phyloP scores from a whole-genome alignment of 2,113 vertebrate genomes.

The Lota lota region DNA sequence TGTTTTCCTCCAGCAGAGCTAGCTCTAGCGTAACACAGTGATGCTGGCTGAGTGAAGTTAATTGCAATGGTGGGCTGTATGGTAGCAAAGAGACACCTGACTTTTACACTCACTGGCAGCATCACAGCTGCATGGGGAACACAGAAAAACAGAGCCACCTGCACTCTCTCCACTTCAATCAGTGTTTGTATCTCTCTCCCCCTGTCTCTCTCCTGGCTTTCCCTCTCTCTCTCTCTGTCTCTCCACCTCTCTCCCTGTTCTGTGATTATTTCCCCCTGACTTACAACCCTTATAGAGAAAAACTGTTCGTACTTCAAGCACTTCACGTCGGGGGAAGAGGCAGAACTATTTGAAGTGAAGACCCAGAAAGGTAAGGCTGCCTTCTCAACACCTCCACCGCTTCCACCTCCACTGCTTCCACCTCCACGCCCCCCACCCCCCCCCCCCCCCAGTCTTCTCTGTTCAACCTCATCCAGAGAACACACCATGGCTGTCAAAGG shows the following conservation, averaged over 20 bases:
- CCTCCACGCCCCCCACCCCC: too few relatives aligned
- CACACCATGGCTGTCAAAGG: too few relatives aligned
- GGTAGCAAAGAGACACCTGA: not conserved
- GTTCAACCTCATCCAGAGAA: too few relatives aligned
- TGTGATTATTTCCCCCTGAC: not conserved
- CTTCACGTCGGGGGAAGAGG: constrained; percentile 90
- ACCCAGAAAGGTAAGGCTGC: constrained; percentile 90
- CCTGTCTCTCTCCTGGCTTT: constrained; percentile 3
- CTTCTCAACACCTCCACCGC: too few relatives aligned
- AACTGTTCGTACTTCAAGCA: constrained; percentile 98
- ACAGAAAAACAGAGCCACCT: constrained; percentile 21
- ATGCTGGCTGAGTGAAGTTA: too few relatives aligned
- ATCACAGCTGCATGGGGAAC: constrained; percentile 19
- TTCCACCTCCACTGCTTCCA: too few relatives aligned
- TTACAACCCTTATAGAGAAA: constrained; percentile 70
- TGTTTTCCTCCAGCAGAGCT: too few relatives aligned
- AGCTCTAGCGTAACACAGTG: too few relatives aligned
- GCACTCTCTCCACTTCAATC: constrained; percentile 34
- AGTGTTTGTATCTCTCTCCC: constrained; percentile 43
- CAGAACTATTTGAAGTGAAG: constrained; percentile 92
- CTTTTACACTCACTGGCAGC: constrained; percentile 24
- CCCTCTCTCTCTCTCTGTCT: constrained; percentile 11
- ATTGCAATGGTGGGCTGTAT: too few relatives aligned
- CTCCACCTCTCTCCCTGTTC: constrained; percentile 20
- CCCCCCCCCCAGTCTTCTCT: too few relatives aligned